Evolutionary conservation across 2,888 invertebrate species (phyloP), one percentile per base, ranked within the genome.

Genomic region (Coronaproctus castanopsis): DNA sequence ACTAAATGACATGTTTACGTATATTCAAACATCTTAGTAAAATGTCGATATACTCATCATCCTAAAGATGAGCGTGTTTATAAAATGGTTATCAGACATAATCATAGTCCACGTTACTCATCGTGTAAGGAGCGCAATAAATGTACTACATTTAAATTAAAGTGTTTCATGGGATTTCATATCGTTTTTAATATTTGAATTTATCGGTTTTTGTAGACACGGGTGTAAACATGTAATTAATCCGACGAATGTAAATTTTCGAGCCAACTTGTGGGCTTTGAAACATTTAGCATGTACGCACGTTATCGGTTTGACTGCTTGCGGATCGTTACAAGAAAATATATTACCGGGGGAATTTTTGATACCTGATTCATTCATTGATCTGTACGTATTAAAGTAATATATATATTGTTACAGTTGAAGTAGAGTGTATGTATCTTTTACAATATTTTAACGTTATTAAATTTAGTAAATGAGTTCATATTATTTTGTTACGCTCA

Each of bases 201-300:
- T n/a, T n/a, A n/a, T n/a, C n/a, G n/a, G n/a, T n/a, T 59, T 57
- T 66, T 61, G 49, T 64, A 79, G 82, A 66, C 84, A 85, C 71
- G 82, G 82, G 2, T 69, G 76, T 10, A 75, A 76, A 21, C 83
- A 85, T 67, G 71, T 71, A 50, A 80, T 85, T 56, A 85, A 82
- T 73, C 97, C 98, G 1, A 81, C 85, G 2, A 82, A 84, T 66
- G 82, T 98, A 0, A 98, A 98, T 74, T 97, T 90, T 72, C 81
- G 93, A 60, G 97, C 97, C 0, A 99, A 98, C 71, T 82, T 99
- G 61, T 92, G 91, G 86, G 93, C 95, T 1, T 72, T 99, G 65
- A 85, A 87, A 65, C 70, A 82, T 62, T 75, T 78, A 18, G 93
- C 92, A 1, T 93, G 93, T 69, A 95, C 92, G 0, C 93, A 96